Percentiles rank a stretch among this genome's conserved stretches.
Evolutionary conservation across 1,140 invertebrate genomes (phyloP).

Genomic region (Scaptodrosophila lebanonensis): DNA sequence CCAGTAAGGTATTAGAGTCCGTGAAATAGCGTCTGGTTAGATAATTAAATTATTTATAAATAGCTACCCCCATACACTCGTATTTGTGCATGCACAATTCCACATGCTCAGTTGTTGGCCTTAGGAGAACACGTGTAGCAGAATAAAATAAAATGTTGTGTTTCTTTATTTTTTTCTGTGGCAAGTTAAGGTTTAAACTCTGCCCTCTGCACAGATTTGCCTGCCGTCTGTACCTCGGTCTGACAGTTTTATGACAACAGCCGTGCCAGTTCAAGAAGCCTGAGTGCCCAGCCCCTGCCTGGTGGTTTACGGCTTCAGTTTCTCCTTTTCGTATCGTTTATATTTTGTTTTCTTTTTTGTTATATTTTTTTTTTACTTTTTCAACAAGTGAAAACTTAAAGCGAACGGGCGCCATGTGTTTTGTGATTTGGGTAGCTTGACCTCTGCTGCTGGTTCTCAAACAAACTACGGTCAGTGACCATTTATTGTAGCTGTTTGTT

Average conservation of each 20-base stretch:
- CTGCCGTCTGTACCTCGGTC: conserved; percentile 34
- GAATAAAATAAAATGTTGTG: too few species aligned
- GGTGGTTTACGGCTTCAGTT: too few species aligned
- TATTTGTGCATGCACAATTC: too few species aligned
- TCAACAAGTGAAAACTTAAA: conserved; percentile 28
- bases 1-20: too few species aligned
- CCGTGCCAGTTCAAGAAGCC: conserved; percentile 17
- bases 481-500: conserved; percentile 1
- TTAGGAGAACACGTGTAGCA: too few species aligned
- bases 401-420: conserved; percentile 59
- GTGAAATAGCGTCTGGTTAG: too few species aligned
- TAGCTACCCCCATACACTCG: too few species aligned
- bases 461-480: conserved; percentile 11
- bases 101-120: too few species aligned
- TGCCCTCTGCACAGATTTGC: conserved; percentile 45
- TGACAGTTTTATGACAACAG: conserved; percentile 66
- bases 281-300: background rate
- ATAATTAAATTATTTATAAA: too few species aligned
- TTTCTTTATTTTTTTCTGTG: background rate
- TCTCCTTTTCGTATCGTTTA: background rate
- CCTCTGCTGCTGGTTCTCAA: conserved; percentile 11
- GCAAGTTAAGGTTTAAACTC: background rate
- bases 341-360: background rate
- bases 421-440: conserved; percentile 52
- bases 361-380: background rate